phyloP scores from a whole-genome alignment of 2,888 invertebrate genomes.

The Lapara coniferarum region DNA sequence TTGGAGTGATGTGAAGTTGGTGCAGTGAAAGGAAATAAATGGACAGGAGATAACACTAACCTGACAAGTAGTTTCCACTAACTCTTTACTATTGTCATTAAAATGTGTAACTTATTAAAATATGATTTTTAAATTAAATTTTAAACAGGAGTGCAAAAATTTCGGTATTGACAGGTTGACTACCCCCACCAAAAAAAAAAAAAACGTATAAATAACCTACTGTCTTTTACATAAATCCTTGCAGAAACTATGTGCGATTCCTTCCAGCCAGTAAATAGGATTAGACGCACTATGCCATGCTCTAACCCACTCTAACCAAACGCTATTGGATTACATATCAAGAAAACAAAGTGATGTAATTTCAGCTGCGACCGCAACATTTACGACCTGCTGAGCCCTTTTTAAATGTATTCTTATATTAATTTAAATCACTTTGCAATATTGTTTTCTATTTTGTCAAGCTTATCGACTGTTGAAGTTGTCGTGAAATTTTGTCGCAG shows the following conservation, averaged over 20 bases:
- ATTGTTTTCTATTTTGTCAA: background rate
- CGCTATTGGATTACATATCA: constrained; percentile 64
- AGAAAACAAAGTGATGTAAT: constrained; percentile 71
- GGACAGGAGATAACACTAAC: too few species aligned
- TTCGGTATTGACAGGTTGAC: too few species aligned
- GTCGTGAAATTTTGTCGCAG: background rate
- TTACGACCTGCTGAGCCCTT: constrained; percentile 62
- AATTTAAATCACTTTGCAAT: background rate
- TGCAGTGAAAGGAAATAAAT: too few species aligned
- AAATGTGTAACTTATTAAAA: too few species aligned
- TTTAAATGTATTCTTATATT: background rate
- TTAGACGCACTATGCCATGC: constrained; percentile 28
- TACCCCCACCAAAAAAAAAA: too few species aligned
- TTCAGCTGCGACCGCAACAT: constrained; percentile 67
- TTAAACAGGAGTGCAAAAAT: too few species aligned
- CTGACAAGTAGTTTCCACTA: too few species aligned
- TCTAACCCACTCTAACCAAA: constrained; percentile 36
- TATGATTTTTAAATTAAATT: too few species aligned
- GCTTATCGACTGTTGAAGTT: background rate
- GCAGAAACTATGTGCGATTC: background rate
- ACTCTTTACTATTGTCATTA: too few species aligned
- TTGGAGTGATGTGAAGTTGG: too few species aligned
- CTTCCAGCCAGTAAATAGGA: background rate
- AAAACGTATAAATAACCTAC: too few species aligned
- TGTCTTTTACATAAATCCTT: background rate